A percentile compares a stretch with the other conserved stretches of the same genome.
These are phyloP conservation scores for Phylloscopus trochiloides DNA, from an alignment of 2,113 vertebrate species.

Conservation along the genomic window DNA sequence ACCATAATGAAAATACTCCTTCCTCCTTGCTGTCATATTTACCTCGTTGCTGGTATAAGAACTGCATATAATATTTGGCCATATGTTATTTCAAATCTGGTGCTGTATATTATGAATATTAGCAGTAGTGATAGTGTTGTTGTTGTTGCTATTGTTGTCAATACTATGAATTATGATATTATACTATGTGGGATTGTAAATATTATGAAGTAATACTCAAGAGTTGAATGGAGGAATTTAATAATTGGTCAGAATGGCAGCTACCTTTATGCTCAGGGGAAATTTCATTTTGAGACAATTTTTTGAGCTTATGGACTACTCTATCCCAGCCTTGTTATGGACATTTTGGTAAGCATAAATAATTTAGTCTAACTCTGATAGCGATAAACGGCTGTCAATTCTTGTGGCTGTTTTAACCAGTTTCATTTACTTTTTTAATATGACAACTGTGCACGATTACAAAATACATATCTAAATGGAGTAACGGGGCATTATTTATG, in stretches of 20 bases:
- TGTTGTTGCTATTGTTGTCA: too few species aligned
- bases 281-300: not conserved
- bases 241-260: not conserved
- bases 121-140: not conserved
- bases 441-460: not conserved
- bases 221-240: not conserved
- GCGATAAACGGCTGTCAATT: not conserved
- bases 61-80: not conserved
- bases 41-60: not conserved
- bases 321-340: accelerated
- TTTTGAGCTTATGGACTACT: not conserved
- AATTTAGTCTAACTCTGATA: not conserved
- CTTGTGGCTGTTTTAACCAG: not conserved
- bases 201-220: not conserved
- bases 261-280: not conserved
- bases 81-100: not conserved
- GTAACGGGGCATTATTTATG: not conserved
- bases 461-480: not conserved
- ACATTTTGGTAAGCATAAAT: not conserved
- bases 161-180: not conserved
- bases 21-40: not conserved
- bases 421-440: not conserved
- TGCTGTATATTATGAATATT: accelerated
- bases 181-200: not conserved
- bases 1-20: not conserved